These are phyloP conservation scores for Calidris pugnax DNA, from an alignment of 2,113 vertebrate genomes.

Conservation along the genomic window DNA sequence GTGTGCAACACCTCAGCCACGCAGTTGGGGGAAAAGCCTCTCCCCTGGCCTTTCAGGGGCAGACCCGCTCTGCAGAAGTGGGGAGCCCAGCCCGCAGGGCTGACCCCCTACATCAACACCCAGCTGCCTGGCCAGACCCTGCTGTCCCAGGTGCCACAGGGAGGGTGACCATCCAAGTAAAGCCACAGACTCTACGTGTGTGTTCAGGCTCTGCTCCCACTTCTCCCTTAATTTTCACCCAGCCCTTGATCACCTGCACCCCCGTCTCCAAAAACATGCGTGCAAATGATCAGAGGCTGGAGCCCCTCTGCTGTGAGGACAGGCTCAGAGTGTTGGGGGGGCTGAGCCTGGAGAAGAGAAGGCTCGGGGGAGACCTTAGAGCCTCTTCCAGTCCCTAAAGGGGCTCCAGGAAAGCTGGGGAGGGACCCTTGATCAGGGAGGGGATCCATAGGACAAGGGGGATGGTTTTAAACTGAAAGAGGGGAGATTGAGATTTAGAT, in stretches of 20 bases:
- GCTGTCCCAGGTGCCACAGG: background rate
- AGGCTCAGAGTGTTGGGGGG: background rate
- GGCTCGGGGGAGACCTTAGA: background rate
- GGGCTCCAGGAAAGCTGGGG: background rate
- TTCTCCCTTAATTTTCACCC: background rate
- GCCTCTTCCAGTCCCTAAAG: background rate
- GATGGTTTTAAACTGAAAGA: background rate
- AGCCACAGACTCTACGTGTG: background rate
- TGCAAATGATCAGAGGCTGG: background rate
- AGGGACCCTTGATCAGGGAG: background rate
- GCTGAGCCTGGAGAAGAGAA: background rate
- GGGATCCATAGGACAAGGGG: background rate
- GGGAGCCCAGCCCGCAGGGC: background rate
- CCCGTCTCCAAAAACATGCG: accelerated
- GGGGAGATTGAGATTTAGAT: background rate
- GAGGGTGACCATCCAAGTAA: accelerated
- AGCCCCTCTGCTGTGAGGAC: background rate
- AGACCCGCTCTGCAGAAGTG: background rate
- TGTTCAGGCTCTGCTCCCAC: background rate
- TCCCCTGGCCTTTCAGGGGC: background rate
- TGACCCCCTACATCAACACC: too few relatives aligned
- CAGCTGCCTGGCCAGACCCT: background rate
- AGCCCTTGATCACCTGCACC: background rate
- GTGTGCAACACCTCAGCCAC: background rate
- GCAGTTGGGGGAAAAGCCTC: background rate